Conservation (phyloP, 2,888 invertebrate species). For the Bhutanitis thaidina region DNA sequence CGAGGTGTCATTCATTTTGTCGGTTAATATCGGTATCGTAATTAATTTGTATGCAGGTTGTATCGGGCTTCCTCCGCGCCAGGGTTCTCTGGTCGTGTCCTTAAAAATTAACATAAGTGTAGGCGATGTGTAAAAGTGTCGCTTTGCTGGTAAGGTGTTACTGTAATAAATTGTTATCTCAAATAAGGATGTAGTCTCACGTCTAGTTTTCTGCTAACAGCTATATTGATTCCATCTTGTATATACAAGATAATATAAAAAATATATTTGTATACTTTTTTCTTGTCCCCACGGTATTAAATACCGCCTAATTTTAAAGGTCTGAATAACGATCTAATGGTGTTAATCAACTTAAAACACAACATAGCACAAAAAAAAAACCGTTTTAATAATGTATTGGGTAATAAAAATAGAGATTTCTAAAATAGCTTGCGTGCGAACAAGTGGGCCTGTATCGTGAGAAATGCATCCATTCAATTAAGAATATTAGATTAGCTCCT, state of each 20-base stretch:
- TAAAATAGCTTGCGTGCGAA: slow-evolving; percentile 21
- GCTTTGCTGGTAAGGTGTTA: slow-evolving; percentile 10
- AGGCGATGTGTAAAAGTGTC: slow-evolving; percentile 24
- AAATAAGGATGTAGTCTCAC: too few species aligned
- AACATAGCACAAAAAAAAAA: background rate
- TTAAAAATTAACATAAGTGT: slow-evolving; percentile 51
- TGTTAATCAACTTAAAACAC: background rate
- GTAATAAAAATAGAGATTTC: slow-evolving; percentile 20
- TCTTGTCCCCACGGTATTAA: too few species aligned
- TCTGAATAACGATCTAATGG: background rate
- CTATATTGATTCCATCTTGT: too few species aligned
- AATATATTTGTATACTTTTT: too few species aligned
- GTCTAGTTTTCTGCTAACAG: too few species aligned
- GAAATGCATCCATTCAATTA: slow-evolving; percentile 59
- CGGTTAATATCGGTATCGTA: slow-evolving; percentile 44
- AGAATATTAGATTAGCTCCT: slow-evolving; percentile 51
- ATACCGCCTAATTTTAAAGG: background rate
- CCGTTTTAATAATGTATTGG: slow-evolving; percentile 3
- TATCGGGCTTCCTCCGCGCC: slow-evolving; percentile 51
- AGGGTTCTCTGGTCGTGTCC: slow-evolving; percentile 54
- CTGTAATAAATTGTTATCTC: background rate
- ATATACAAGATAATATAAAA: too few species aligned
- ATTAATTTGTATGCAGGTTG: slow-evolving; percentile 64
- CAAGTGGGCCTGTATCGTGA: slow-evolving; percentile 41
- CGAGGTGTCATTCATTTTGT: slow-evolving; percentile 37